Evolutionary conservation across 2,888 invertebrate species (phyloP), one percentile per base, ranked within the genome.

Genomic region (Scaptodrosophila latifasciaeformis): DNA sequence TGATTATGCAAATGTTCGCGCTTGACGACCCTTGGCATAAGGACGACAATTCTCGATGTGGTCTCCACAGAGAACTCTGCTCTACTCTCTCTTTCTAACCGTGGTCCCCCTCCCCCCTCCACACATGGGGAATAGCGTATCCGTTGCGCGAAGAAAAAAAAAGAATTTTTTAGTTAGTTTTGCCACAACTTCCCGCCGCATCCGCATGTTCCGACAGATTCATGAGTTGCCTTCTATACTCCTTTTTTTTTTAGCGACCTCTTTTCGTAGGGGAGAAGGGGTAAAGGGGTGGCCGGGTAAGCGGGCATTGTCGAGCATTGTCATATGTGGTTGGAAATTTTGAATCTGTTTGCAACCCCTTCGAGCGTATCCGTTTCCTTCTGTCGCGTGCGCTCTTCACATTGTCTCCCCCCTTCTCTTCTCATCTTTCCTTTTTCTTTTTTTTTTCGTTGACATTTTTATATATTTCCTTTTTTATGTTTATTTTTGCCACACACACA

Each of bases 21-120:
- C 83, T 78, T 84, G 83, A 85, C 85, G 84, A 84, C 84, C 85
- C 85, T 83, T 85, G 84, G 75, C 85, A 85, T 85, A 85, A 85
- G 84, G 85, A 82, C 81, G 81, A 81, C 77, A 81, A 76, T 81
- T 70, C 65, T 66, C 56, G 60, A 56, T n/a, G n/a, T n/a, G n/a
- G n/a, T n/a, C n/a, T n/a, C n/a, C n/a, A n/a, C n/a, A n/a, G n/a
- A 42, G 5, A 35, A 51, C 39, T 18, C 34, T 12, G n/a, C 40
- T 35, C 46, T 42, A 43, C 47, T 44, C 48, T 45, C 51, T 27
- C 40, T 18, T 27, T n/a, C n/a, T n/a, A n/a, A n/a, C n/a, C n/a
- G n/a, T n/a, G n/a, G n/a, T 13, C 30, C 17, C 17, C 5, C 13
- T n/a, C 13, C 43, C 37, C 35, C 40, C 34, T 31, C 39, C 46